Evolutionary conservation across 2,113 vertebrate species (phyloP).

Genomic region (Carlito syrichta): DNA sequence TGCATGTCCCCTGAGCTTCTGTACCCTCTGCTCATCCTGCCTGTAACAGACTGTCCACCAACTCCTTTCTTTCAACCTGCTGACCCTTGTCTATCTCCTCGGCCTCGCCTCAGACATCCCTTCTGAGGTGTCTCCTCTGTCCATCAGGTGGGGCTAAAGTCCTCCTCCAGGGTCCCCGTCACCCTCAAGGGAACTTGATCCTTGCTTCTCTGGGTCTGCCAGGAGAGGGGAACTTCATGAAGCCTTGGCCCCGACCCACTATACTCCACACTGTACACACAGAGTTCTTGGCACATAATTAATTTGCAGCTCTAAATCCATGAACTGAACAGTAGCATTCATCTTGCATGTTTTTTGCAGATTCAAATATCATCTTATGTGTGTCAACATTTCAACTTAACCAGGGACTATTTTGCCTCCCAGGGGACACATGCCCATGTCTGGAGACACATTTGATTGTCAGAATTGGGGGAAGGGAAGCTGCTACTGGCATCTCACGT

Average conservation of each 20-base stretch:
- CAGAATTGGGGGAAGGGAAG: neutral
- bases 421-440: neutral
- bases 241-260: neutral
- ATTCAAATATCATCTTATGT: neutral
- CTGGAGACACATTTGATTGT: neutral
- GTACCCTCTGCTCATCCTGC: neutral
- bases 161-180: neutral
- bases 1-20: neutral
- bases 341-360: neutral
- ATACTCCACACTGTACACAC: neutral
- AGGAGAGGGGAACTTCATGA: neutral
- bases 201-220: neutral
- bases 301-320: neutral
- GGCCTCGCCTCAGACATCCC: no score
- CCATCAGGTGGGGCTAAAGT: neutral
- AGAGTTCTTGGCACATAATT: neutral
- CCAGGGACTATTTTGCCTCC: neutral
- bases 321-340: neutral
- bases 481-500: neutral
- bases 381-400: neutral
- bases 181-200: neutral
- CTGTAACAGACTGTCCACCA: accelerated
- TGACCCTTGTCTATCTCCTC: no score
- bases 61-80: neutral
- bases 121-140: neutral